phyloP scores from a whole-genome alignment of 1,140 invertebrate species.

The Pygmarrhopalites habei region DNA sequence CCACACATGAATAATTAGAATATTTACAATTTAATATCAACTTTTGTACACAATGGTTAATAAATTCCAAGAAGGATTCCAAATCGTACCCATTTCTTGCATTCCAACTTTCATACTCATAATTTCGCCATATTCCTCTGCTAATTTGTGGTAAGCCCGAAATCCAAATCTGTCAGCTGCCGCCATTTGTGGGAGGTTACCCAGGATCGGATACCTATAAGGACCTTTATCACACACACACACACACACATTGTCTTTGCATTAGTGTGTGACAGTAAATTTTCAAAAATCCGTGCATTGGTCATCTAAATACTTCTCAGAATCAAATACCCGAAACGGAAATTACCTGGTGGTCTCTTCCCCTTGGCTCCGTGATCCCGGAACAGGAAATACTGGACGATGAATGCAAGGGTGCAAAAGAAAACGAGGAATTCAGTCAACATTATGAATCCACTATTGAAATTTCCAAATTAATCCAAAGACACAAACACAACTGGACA shows the following conservation, averaged over 20 bases:
- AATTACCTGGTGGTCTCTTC: background rate
- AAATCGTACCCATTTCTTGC: slow-evolving; percentile 25
- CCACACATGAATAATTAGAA: background rate
- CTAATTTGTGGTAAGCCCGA: slow-evolving; percentile 27
- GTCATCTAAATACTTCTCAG: background rate
- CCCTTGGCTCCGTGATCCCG: too few relatives aligned
- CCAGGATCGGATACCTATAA: slow-evolving; percentile 22
- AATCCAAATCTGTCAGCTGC: slow-evolving; percentile 21
- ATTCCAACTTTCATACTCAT: slow-evolving; percentile 33
- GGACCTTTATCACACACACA: too few relatives aligned
- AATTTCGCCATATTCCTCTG: slow-evolving; percentile 32
- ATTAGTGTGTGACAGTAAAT: background rate
- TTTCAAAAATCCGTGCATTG: background rate
- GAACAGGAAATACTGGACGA: too few relatives aligned
- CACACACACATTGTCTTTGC: too few relatives aligned
- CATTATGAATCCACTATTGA: too few relatives aligned
- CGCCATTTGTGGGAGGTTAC: slow-evolving; percentile 32
- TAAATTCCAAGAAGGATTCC: background rate
- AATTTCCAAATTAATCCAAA: too few relatives aligned
- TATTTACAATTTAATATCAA: background rate
- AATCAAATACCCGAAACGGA: background rate
- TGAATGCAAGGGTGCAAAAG: too few relatives aligned
- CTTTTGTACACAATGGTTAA: background rate
- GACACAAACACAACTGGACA: too few relatives aligned
- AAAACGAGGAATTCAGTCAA: too few relatives aligned